phyloP scores from a whole-genome alignment of 2,113 vertebrate species.

The Mirounga angustirostris region DNA sequence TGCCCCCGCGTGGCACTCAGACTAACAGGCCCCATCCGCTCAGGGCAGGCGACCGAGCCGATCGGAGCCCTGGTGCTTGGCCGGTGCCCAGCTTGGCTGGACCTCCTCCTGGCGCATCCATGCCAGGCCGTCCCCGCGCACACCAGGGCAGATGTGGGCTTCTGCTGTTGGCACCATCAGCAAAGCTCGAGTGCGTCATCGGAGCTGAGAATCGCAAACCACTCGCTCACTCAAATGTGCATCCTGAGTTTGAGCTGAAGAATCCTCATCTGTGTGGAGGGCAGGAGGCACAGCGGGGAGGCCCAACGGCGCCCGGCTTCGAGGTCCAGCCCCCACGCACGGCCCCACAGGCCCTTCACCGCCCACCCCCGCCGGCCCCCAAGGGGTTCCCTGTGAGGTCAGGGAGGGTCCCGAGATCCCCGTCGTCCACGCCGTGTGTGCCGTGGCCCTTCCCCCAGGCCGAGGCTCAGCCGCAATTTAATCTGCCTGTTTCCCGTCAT shows the following conservation, averaged over 20 bases:
- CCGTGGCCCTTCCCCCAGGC: background rate
- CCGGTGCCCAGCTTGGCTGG: fast-evolving
- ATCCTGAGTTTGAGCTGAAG: conserved; percentile 87
- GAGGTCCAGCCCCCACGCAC: no score
- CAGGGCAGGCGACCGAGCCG: fast-evolving
- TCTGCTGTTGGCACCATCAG: conserved; percentile 49
- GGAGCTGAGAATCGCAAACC: conserved; percentile 83
- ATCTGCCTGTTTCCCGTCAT: background rate
- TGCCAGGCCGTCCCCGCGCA: fast-evolving
- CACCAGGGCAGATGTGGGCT: background rate
- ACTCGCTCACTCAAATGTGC: conserved; percentile 82
- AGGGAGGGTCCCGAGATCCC: fast-evolving
- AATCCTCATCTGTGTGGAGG: conserved; percentile 87
- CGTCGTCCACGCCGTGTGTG: fast-evolving
- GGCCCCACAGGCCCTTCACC: background rate
- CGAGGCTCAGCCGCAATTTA: background rate
- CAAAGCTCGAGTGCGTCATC: conserved; percentile 76
- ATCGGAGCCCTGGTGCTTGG: background rate
- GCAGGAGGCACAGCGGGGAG: conserved; percentile 56
- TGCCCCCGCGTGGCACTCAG: background rate
- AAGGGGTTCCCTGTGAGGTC: fast-evolving
- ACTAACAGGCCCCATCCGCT: background rate
- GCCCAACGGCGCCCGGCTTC: fast-evolving
- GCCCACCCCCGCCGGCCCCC: fast-evolving
- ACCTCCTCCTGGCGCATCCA: fast-evolving